These are phyloP conservation scores for Metellina segmentata DNA, from an alignment of 2,888 invertebrate species.

Conservation along the genomic window DNA sequence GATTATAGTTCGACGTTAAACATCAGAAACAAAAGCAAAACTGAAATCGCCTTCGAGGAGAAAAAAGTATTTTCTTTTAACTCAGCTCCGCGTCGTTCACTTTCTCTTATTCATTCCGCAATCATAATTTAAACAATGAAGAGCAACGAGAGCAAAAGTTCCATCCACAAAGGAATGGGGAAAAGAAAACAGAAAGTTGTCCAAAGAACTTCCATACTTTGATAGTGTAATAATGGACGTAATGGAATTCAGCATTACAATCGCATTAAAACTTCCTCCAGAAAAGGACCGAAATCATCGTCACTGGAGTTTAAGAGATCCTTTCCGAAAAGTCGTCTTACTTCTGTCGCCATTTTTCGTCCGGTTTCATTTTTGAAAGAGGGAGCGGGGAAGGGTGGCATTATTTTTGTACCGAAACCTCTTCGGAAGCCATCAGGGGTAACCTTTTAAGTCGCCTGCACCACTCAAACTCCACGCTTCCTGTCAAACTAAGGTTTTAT, in stretches of 20 bases:
- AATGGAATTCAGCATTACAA: conserved; percentile 22
- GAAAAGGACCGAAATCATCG: conserved; percentile 17
- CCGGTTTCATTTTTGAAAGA: neutral
- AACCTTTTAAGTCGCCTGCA: conserved; percentile 62
- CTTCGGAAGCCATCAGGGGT: conserved; percentile 30
- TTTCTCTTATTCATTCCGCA: neutral
- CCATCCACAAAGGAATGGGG: neutral
- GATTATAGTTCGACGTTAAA: no score
- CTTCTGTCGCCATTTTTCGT: neutral
- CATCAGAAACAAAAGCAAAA: no score
- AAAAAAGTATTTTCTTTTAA: no score
- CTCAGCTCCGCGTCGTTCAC: no score
- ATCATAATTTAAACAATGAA: conserved; percentile 3
- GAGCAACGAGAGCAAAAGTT: neutral
- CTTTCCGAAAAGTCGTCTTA: conserved; percentile 23
- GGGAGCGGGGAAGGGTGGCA: neutral
- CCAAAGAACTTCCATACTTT: neutral
- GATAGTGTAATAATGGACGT: conserved; percentile 27
- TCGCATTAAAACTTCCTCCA: conserved; percentile 35
- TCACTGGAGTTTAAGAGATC: neutral
- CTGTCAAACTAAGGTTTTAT: conserved; percentile 71
- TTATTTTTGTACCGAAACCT: conserved; percentile 43
- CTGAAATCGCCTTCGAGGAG: no score
- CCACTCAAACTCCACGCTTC: conserved; percentile 55
- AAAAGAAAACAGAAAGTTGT: neutral